phyloP scores from a whole-genome alignment of 2,797 vertebrate species.

The Brachymystax lenok region DNA sequence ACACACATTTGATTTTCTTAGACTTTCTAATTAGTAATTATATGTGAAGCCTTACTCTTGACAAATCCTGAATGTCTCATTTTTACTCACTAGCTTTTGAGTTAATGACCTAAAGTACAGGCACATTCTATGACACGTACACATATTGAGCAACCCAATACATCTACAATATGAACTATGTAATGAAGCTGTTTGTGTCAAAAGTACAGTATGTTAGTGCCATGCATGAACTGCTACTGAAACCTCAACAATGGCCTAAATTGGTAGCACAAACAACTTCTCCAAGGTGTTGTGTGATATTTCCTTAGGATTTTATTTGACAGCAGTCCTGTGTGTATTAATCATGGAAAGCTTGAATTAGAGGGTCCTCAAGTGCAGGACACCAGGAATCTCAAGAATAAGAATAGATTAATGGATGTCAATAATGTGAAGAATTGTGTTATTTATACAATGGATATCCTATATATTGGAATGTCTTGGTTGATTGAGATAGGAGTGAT shows the following conservation, averaged over 20 bases:
- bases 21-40: not conserved
- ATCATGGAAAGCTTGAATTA: not conserved
- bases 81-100: not conserved
- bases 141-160: not conserved
- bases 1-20: not conserved
- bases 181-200: not conserved
- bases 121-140: not conserved
- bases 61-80: too few relatives aligned
- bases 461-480: too few relatives aligned
- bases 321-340: not conserved
- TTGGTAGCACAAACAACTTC: too few relatives aligned
- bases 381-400: too few relatives aligned
- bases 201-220: not conserved
- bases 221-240: not conserved
- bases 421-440: too few relatives aligned
- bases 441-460: too few relatives aligned
- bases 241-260: not conserved
- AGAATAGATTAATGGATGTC: too few relatives aligned
- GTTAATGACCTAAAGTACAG: not conserved
- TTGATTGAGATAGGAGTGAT: too few relatives aligned
- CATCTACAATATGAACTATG: not conserved
- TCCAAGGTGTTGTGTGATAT: too few relatives aligned
- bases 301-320: too few relatives aligned
- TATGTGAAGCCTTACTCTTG: too few relatives aligned
- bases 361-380: not conserved